Evolutionary conservation across 2,113 vertebrate genomes (phyloP), one percentile per base, ranked within the genome.

Genomic region (Nesogale talazaci): DNA sequence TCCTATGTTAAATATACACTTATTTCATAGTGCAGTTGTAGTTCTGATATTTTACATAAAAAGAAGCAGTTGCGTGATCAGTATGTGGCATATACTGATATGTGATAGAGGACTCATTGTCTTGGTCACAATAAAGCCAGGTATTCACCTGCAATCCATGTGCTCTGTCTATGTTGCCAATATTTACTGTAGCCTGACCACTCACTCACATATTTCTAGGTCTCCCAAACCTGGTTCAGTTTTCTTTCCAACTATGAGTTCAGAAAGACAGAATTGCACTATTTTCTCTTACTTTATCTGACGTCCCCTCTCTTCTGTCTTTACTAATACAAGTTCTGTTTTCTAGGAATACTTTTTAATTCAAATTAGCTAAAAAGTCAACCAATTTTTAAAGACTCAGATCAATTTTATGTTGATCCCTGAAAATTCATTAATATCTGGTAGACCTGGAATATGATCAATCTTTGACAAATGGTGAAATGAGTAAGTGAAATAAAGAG

Each of bases 201-300:
- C 20, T 29, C 12, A 25, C 2, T 46, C 14, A 65, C 9, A 27
- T 82, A 11, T 70, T 88, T 85, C 23, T 42, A 88, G 57, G 3
- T 56, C 88, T 87, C 90, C 5, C 63, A 69, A 17, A 80, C 5
- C 40, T 59, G 31, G 10, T 3, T 92, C 75, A 36, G 9, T 59
- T 85, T 75, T n/a, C 17, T 81, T 63, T 75, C 27, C 27, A 56
- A 20, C 29, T 69, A 25, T 29, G 63, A 80, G 1, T 81, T 2
- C 5, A 82, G n/a, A 38, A 42, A 72, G 38, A 69, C n/a, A 42
- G 0, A 34, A 38, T 88, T 91, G 5, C 2, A 88, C 78, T 74
- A 14, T 61, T 90, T 93, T 69, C 20, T 94, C 14, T 84, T 12
- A 40, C 79, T 61, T 36, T 67, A 4, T 56, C 29, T 86, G 36